phyloP scores from a whole-genome alignment of 2,888 invertebrate species.

The Drosophila demipolita region DNA sequence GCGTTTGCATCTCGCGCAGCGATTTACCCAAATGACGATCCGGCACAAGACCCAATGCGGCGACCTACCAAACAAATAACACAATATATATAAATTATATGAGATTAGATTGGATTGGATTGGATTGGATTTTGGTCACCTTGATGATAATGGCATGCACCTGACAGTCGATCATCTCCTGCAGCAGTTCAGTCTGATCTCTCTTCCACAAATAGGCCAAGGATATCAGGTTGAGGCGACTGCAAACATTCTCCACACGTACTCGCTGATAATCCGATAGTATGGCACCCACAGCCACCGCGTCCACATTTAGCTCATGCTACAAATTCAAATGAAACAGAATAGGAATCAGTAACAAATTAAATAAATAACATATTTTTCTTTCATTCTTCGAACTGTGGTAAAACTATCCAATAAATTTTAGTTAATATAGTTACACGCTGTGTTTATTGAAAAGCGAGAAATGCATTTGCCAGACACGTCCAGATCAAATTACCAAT shows the following conservation, averaged over 20 bases:
- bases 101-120: background rate
- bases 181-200: conserved; percentile 96
- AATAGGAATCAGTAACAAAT: background rate
- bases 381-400: background rate
- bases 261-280: conserved; percentile 99
- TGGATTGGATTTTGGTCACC: conserved; percentile 86
- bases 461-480: background rate
- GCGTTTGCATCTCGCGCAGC: conserved; percentile 93
- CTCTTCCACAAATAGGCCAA: conserved; percentile 98
- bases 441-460: background rate
- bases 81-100: background rate
- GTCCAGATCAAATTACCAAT: background rate
- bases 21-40: conserved; percentile 94
- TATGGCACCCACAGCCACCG: conserved; percentile 98
- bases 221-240: conserved; percentile 93
- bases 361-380: background rate
- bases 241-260: conserved; percentile 99
- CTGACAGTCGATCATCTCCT: conserved; percentile 98
- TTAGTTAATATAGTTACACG: background rate
- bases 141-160: conserved; percentile 98
- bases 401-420: background rate
- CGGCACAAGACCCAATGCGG: conserved; percentile 95
- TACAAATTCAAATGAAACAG: conserved; percentile 30
- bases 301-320: conserved; percentile 91
- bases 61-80: conserved; percentile 86